These are phyloP conservation scores for Pelecanus crispus DNA, from an alignment of 2,113 vertebrate genomes.

Conservation along the genomic window DNA sequence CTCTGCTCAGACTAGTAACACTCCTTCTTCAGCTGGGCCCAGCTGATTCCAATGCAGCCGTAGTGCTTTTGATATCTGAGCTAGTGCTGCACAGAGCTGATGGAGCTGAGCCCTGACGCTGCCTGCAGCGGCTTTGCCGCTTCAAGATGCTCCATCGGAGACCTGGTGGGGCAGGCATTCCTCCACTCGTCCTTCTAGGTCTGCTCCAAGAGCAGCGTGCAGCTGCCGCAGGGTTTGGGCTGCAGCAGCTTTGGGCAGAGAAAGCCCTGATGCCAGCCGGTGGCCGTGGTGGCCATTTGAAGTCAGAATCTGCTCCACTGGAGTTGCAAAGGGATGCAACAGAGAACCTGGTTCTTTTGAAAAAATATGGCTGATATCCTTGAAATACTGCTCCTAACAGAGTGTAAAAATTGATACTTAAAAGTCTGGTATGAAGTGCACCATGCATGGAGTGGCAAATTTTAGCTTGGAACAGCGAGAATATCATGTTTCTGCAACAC, in stretches of 20 bases:
- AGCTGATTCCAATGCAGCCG: background rate
- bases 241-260: background rate
- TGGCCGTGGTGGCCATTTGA: background rate
- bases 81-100: background rate
- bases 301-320: background rate
- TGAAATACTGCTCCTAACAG: background rate
- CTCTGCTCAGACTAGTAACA: background rate
- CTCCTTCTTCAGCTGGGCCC: background rate
- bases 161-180: background rate
- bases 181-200: background rate
- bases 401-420: background rate
- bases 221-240: background rate
- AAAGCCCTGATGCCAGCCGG: background rate
- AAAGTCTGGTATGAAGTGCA: background rate
- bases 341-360: background rate
- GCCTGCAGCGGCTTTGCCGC: background rate
- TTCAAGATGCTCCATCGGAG: background rate
- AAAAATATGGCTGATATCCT: background rate
- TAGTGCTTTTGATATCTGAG: background rate
- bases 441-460: background rate
- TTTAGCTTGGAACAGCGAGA: background rate
- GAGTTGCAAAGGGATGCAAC: background rate
- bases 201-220: background rate
- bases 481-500: background rate
- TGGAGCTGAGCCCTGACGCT: background rate